These are phyloP conservation scores for Chitala chitala DNA, from an alignment of 2,113 vertebrate species.

Conservation along the genomic window DNA sequence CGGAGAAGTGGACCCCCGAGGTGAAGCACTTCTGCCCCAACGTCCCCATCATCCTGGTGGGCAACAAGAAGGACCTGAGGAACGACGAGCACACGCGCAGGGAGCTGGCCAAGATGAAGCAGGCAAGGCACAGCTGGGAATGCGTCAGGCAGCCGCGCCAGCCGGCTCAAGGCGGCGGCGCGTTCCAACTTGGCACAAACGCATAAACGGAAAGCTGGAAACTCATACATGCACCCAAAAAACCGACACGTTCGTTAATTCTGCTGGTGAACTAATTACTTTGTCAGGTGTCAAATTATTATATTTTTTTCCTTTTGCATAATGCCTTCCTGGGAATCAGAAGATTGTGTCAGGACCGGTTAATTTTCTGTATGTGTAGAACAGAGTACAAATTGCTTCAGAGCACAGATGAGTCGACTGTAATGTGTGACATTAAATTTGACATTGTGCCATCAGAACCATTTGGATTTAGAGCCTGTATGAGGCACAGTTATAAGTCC, in stretches of 20 bases:
- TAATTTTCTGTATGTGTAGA: no score
- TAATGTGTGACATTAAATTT: neutral
- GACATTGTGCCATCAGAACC: neutral
- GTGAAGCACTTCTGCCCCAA: slow-evolving; percentile 98
- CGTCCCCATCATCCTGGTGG: slow-evolving; percentile 94
- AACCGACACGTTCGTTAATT: neutral
- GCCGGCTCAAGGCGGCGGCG: neutral
- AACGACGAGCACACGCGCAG: slow-evolving; percentile 86
- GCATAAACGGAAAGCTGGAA: neutral
- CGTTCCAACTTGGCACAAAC: no score
- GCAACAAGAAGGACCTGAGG: slow-evolving; percentile 95
- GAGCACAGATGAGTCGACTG: neutral
- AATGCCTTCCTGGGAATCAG: neutral
- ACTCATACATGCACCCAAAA: neutral
- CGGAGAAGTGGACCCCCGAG: slow-evolving; percentile 96
- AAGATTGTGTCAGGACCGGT: neutral
- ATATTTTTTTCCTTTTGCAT: neutral
- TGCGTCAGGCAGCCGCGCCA: slow-evolving; percentile 22
- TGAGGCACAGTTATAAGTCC: neutral
- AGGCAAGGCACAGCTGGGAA: slow-evolving; percentile 63
- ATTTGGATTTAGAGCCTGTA: neutral
- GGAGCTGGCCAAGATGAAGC: slow-evolving; percentile 97
- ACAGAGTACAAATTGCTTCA: neutral
- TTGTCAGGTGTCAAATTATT: neutral
- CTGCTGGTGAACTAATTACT: neutral